These are phyloP conservation scores for Syndactyla subalaris DNA, from an alignment of 2,797 vertebrate species.

Conservation along the genomic window DNA sequence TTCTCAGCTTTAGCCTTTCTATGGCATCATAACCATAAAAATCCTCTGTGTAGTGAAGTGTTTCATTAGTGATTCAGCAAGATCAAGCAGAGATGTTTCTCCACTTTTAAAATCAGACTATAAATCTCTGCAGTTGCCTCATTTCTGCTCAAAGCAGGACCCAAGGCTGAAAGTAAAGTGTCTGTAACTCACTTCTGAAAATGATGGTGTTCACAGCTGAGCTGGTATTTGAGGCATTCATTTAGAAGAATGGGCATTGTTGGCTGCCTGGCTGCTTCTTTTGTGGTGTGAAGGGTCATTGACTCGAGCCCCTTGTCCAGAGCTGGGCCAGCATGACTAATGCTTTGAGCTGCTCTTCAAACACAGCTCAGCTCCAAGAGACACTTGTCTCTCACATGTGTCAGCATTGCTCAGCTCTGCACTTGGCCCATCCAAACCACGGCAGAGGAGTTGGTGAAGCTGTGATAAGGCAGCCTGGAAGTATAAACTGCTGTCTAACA, in stretches of 20 bases:
- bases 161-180: background rate
- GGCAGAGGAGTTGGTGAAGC: background rate
- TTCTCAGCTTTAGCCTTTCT: background rate
- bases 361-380: background rate
- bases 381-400: rapidly evolving
- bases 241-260: slow-evolving; percentile 13
- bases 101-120: background rate
- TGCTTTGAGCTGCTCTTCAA: background rate
- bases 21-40: background rate
- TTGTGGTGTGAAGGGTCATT: background rate
- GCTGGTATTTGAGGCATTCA: background rate
- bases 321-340: background rate
- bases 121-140: background rate
- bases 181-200: slow-evolving; percentile 4
- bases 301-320: background rate
- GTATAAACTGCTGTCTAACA: background rate
- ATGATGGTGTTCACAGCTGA: background rate
- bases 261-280: background rate
- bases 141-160: background rate
- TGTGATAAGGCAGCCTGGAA: background rate
- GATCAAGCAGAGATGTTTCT: background rate
- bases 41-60: background rate
- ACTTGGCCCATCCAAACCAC: background rate
- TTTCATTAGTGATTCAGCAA: background rate
- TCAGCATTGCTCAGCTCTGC: background rate